These are phyloP conservation scores for Idaea aversata DNA, from an alignment of 2,888 invertebrate genomes.

Conservation along the genomic window DNA sequence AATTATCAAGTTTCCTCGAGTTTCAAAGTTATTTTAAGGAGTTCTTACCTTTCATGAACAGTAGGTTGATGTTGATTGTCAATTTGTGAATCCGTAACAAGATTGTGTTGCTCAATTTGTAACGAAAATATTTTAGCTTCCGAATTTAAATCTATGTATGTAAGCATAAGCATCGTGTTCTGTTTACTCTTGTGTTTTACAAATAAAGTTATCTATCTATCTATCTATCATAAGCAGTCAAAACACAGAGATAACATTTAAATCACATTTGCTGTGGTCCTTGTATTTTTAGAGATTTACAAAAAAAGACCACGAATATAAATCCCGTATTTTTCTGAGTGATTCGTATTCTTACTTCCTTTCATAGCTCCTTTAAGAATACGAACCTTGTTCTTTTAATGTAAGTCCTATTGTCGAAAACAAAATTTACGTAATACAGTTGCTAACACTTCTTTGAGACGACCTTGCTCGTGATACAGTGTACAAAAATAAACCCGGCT, in stretches of 20 bases:
- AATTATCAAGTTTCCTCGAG: neutral
- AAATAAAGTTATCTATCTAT: too few relatives aligned
- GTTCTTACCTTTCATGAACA: neutral
- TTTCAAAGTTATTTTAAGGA: neutral
- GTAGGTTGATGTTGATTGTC: neutral
- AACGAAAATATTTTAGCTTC: neutral
- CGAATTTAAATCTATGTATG: too few relatives aligned
- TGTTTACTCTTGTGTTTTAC: too few relatives aligned
- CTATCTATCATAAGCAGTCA: too few relatives aligned
- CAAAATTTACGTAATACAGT: constrained; percentile 18
- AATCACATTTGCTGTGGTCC: neutral
- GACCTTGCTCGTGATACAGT: constrained; percentile 38
- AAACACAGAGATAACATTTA: neutral
- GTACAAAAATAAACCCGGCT: constrained; percentile 35
- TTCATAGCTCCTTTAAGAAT: neutral
- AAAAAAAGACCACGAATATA: neutral
- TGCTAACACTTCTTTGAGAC: constrained; percentile 24
- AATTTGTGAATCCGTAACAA: neutral
- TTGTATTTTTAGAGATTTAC: neutral
- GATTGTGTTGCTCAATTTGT: neutral
- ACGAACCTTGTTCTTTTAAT: neutral
- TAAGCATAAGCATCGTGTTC: too few relatives aligned
- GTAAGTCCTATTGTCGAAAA: constrained; percentile 9
- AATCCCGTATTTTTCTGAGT: neutral
- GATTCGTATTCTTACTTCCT: neutral